These are phyloP conservation scores for Liparis tanakae DNA, from an alignment of 2,797 vertebrate genomes.

Conservation along the genomic window DNA sequence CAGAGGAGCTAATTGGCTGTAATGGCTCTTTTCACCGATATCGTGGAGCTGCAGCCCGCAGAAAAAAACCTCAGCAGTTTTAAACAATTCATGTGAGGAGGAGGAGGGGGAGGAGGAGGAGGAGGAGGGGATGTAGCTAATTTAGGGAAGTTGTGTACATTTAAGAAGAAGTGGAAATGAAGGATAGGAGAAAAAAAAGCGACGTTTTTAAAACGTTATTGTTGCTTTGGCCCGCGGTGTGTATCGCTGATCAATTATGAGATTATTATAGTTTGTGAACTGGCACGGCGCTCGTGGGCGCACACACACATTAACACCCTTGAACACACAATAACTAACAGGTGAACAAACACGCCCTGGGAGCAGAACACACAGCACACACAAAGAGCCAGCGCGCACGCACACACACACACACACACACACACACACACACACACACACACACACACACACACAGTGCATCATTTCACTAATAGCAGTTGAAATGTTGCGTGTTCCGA, in stretches of 20 bases:
- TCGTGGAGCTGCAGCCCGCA: slow-evolving; percentile 66
- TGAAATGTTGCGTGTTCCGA: slow-evolving; percentile 78
- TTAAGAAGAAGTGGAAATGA: too few species aligned
- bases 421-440: neutral
- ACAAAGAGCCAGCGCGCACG: neutral
- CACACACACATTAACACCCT: slow-evolving; percentile 61
- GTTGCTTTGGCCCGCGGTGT: slow-evolving; percentile 37
- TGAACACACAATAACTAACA: slow-evolving; percentile 63
- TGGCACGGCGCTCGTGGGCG: slow-evolving; percentile 34
- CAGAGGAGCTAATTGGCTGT: slow-evolving; percentile 78
- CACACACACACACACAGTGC: slow-evolving; percentile 28
- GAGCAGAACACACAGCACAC: slow-evolving; percentile 25
- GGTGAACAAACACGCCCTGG: slow-evolving; percentile 58
- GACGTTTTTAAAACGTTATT: neutral
- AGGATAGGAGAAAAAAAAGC: too few species aligned
- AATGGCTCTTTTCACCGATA: slow-evolving; percentile 79
- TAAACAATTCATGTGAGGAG: slow-evolving; percentile 58
- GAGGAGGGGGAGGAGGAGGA: slow-evolving; percentile 13
- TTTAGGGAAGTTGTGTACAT: neutral
- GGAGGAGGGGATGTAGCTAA: slow-evolving; percentile 9
- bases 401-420: neutral
- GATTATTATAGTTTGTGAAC: slow-evolving; percentile 35
- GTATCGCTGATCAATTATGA: slow-evolving; percentile 38
- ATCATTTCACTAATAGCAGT: slow-evolving; percentile 77
- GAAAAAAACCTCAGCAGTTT: slow-evolving; percentile 76